phyloP scores from a whole-genome alignment of 2,797 vertebrate genomes.

The Aplochiton taeniatus region DNA sequence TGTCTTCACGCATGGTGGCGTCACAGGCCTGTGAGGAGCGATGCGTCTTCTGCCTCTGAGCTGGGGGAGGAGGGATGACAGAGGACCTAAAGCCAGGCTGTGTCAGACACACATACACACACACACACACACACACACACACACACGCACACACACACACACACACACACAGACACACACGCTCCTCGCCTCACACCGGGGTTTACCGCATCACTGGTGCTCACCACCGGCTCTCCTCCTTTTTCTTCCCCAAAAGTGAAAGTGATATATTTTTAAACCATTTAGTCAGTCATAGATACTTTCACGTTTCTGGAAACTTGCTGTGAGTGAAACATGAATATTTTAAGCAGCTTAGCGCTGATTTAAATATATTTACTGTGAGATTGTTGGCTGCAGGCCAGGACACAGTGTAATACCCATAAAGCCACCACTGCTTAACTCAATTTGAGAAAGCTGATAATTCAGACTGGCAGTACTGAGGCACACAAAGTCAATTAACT shows the following conservation, averaged over 20 bases:
- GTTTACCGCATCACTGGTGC: conserved; percentile 31
- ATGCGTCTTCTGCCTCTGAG: conserved; percentile 6
- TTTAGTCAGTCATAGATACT: conserved; percentile 79
- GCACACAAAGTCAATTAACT: conserved; percentile 87
- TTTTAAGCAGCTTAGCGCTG: conserved; percentile 90
- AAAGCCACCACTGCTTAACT: conserved; percentile 82
- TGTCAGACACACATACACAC: conserved; percentile 49
- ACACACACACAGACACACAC: conserved; percentile 2
- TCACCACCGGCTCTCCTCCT: conserved; percentile 25
- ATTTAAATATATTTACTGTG: conserved; percentile 92
- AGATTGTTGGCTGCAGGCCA: conserved; percentile 82
- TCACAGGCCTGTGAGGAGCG: conserved; percentile 37
- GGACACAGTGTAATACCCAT: conserved; percentile 80
- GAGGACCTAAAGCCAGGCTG: conserved; percentile 45
- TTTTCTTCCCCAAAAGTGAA: conserved; percentile 42
- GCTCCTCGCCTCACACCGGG: conserved; percentile 23
- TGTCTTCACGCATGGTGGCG: conserved; percentile 27
- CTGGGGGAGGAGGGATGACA: conserved; percentile 24
- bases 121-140: conserved; percentile 14
- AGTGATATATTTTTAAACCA: conserved; percentile 53
- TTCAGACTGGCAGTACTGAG: conserved; percentile 80
- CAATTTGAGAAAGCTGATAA: conserved; percentile 84
- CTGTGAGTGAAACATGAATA: conserved; percentile 87
- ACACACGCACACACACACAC: background rate
- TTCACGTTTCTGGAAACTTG: conserved; percentile 85